Evolutionary conservation across 2,797 vertebrate species (phyloP).

Genomic region (Smutsia temminckii): DNA sequence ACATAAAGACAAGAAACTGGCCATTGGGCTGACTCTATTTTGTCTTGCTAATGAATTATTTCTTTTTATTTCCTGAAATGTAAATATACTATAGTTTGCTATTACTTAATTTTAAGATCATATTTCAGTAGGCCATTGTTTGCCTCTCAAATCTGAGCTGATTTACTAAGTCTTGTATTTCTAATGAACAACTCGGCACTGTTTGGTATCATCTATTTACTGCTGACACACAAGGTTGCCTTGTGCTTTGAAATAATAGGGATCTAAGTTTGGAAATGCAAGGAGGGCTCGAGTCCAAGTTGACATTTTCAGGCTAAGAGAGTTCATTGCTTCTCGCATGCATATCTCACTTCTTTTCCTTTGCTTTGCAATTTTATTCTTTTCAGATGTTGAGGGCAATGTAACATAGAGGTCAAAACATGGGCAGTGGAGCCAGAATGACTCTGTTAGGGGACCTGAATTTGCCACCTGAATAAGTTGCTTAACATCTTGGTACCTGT

Average conservation of each 20-base stretch:
- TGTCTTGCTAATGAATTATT: conserved; percentile 46
- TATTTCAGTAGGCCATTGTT: conserved; percentile 21
- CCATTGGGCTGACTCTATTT: background rate
- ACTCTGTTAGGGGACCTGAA: background rate
- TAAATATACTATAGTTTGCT: conserved; percentile 36
- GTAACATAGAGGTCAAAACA: background rate
- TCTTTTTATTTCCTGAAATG: conserved; percentile 46
- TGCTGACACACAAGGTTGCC: background rate
- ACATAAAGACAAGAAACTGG: background rate
- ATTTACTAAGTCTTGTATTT: background rate
- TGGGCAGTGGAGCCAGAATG: background rate
- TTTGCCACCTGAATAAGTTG: background rate
- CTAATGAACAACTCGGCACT: background rate
- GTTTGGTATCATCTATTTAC: background rate
- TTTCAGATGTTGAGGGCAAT: background rate
- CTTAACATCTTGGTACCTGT: background rate
- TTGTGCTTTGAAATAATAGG: background rate
- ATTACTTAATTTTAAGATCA: conserved; percentile 4
- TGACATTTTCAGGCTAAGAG: background rate
- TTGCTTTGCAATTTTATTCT: background rate
- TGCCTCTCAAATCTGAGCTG: background rate
- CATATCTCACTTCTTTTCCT: background rate
- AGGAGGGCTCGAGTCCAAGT: background rate
- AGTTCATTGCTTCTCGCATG: background rate
- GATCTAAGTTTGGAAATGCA: background rate